A percentile compares a stretch with the other conserved stretches of the same genome.
phyloP scores from a whole-genome alignment of 2,888 invertebrate genomes.

The Tenodera sinensis region DNA sequence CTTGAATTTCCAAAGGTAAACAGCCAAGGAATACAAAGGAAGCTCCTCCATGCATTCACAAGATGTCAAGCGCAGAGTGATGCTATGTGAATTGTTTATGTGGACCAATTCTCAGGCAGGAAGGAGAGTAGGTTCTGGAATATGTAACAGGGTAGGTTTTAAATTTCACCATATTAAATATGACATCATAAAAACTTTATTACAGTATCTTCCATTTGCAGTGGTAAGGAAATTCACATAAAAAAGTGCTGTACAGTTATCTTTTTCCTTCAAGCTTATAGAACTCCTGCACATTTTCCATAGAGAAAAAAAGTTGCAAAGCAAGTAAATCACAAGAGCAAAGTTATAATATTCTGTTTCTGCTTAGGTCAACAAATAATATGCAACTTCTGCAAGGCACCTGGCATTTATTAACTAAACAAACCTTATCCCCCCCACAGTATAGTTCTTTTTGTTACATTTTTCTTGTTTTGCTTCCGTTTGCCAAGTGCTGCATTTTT shows the following conservation, averaged over 20 bases:
- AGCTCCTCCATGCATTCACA: too few relatives aligned
- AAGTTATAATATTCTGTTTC: neutral
- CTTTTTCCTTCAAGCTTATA: neutral
- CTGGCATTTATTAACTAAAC: slow-evolving; percentile 3
- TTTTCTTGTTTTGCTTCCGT: neutral
- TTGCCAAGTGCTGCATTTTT: slow-evolving; percentile 2
- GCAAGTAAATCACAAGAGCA: slow-evolving; percentile 1
- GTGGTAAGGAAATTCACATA: slow-evolving; percentile 8
- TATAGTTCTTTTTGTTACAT: neutral
- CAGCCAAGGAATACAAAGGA: too few relatives aligned
- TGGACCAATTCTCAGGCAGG: too few relatives aligned
- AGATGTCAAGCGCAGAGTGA: too few relatives aligned
- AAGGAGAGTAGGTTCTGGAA: too few relatives aligned
- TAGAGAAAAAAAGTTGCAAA: neutral
- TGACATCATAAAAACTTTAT: slow-evolving; percentile 22
- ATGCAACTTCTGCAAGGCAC: slow-evolving; percentile 11
- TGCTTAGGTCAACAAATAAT: neutral
- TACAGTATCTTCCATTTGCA: neutral
- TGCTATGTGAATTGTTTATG: too few relatives aligned
- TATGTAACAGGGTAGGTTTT: too few relatives aligned
- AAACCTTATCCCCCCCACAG: neutral
- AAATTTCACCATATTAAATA: neutral
- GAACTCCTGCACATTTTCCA: neutral
- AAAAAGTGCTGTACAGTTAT: slow-evolving; percentile 20
- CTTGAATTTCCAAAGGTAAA: too few relatives aligned